These are phyloP conservation scores for Nezara viridula DNA, from an alignment of 2,888 invertebrate genomes.

Conservation along the genomic window DNA sequence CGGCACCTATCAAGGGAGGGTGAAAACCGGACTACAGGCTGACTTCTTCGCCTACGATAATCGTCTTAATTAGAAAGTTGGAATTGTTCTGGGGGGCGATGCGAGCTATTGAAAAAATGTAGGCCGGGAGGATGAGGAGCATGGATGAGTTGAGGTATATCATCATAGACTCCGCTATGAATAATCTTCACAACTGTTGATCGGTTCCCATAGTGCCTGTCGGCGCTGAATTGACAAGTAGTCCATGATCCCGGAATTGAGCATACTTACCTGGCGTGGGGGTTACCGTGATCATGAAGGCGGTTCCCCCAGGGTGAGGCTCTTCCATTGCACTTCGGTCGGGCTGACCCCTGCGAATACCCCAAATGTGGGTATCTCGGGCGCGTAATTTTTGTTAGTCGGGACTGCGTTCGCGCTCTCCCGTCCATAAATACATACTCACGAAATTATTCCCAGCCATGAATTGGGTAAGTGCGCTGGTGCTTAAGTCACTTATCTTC, in stretches of 20 bases:
- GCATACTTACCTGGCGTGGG: conserved; percentile 71
- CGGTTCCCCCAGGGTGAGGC: conserved; percentile 70
- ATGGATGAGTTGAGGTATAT: background rate
- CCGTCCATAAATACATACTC: background rate
- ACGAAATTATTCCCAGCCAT: background rate
- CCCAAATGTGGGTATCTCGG: conserved; percentile 66
- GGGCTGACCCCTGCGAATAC: conserved; percentile 76
- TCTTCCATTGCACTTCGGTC: conserved; percentile 80
- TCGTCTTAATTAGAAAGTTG: background rate
- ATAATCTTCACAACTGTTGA: background rate
- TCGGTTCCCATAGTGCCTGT: background rate
- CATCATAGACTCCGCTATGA: background rate
- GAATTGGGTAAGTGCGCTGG: no score
- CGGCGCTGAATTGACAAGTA: background rate
- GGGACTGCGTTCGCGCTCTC: conserved; percentile 72
- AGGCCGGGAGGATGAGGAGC: background rate
- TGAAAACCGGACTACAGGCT: background rate
- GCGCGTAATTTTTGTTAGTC: conserved; percentile 23
- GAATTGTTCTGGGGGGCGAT: no score
- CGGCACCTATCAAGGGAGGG: background rate
- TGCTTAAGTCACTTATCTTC: no score
- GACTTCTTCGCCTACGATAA: conserved; percentile 42
- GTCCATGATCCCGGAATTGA: background rate
- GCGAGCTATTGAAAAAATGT: background rate
- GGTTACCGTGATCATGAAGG: conserved; percentile 74